Percentiles rank a stretch among this genome's conserved stretches.
phyloP scores from a whole-genome alignment of 2,888 invertebrate species.

The Hyppa rectilinea region DNA sequence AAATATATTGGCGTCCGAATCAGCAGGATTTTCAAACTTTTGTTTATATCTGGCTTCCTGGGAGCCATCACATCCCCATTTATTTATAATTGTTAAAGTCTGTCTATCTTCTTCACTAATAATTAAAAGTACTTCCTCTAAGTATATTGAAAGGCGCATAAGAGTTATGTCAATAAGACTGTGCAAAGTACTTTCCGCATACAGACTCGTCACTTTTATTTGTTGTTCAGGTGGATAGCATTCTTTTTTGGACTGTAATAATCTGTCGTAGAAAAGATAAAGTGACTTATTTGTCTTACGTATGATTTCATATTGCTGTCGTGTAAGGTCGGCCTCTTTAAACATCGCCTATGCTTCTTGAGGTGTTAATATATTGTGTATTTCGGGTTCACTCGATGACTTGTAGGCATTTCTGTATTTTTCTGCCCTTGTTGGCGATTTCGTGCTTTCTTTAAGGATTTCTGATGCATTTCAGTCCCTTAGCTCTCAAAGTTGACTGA shows the following conservation, averaged over 20 bases:
- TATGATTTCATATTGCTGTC: too few species aligned
- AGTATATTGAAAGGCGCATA: slow-evolving; percentile 10
- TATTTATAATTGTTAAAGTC: slow-evolving; percentile 9
- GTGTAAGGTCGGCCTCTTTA: slow-evolving; percentile 5
- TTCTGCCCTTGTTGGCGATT: neutral
- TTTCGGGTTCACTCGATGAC: slow-evolving; percentile 15
- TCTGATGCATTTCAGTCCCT: neutral
- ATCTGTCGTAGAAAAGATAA: too few species aligned
- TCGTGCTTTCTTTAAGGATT: neutral
- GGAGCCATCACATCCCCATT: slow-evolving; percentile 8
- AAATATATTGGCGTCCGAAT: slow-evolving; percentile 15
- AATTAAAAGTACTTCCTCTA: slow-evolving; percentile 14
- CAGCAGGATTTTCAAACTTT: slow-evolving; percentile 4
- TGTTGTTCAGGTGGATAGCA: too few species aligned
- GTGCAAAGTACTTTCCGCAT: slow-evolving; percentile 5
- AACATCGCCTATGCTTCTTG: slow-evolving; percentile 9
- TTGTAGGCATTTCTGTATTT: neutral
- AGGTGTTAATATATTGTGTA: slow-evolving; percentile 2
- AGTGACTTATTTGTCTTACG: too few species aligned
- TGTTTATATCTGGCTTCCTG: slow-evolving; percentile 18
- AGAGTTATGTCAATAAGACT: slow-evolving; percentile 16
- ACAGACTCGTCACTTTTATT: too few species aligned
- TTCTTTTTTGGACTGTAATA: too few species aligned
- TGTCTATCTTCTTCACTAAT: slow-evolving; percentile 17
- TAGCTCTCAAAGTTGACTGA: neutral